Evolutionary conservation across 2,888 invertebrate species (phyloP), one percentile per base, ranked within the genome.

Genomic region (Chrysolina americana): DNA sequence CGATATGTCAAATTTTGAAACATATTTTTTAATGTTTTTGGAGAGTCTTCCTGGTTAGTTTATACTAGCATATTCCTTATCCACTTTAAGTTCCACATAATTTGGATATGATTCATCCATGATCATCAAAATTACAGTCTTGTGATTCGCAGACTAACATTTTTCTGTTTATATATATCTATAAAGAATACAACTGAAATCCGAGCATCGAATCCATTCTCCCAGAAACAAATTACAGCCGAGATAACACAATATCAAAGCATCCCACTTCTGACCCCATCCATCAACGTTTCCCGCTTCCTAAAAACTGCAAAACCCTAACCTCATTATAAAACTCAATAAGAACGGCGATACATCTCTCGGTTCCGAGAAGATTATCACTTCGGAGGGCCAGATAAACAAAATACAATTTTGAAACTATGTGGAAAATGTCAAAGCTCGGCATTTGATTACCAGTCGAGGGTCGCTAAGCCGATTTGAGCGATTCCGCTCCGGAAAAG

Each of bases 391-490:
- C 82, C n/a, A 82, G 84, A 84, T 83, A 85, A 85, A 84, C 82
- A 84, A 83, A 85, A 85, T 85, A 84, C 83, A 85, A 84, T 85
- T 85, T 85, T 83, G 80, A 68, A 85, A 85, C 86, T 85, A 82
- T 86, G 85, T 84, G 86, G 84, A 85, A 85, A 84, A 84, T 82
- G 85, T 85, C 85, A 84, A 80, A 83, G 80, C 80, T 80, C 80
- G 82, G 84, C 82, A 84, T 85, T 85, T 84, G 85, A 85, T 85
- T 85, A 84, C 79, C 41, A 36, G 66, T 65, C 75, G 47, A 59
- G 72, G 75, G 66, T 70, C 48, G 23, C 59, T 53, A 65, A 69
- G 69, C 59, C 68, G 71, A 71, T 71, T 71, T 36, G 11, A 56
- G 15, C 28, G 44, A 70, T 41, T 28, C 41, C 44, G 15, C 17